These are phyloP conservation scores for Pachyramphus minor DNA, from an alignment of 2,113 vertebrate species.

Conservation along the genomic window DNA sequence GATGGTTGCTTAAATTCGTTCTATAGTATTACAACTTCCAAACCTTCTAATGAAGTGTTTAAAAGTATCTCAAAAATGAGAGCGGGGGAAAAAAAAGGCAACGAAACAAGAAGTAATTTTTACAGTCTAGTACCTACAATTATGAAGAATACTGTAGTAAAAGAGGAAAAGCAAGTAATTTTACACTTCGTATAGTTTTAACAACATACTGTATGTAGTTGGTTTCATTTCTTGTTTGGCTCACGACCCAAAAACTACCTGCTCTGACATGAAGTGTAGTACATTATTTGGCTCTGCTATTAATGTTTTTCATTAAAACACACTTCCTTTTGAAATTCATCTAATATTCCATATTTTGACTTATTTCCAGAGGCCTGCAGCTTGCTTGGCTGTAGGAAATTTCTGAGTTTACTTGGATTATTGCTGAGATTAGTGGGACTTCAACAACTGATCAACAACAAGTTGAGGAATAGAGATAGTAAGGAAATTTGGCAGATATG, in stretches of 20 bases:
- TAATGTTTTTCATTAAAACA: not conserved
- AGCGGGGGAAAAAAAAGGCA: not conserved
- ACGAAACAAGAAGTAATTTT: not conserved
- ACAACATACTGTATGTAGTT: not conserved
- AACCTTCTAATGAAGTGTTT: slow-evolving; percentile 17
- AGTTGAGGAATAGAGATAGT: not conserved
- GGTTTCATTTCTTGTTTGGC: not conserved
- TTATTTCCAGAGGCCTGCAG: not conserved
- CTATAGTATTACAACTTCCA: not conserved
- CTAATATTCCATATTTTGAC: not conserved
- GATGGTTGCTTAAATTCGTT: slow-evolving; percentile 43
- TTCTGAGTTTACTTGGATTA: not conserved
- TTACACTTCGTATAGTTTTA: not conserved
- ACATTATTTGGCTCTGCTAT: not conserved
- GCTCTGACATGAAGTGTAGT: not conserved
- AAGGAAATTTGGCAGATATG: not conserved
- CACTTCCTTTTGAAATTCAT: not conserved
- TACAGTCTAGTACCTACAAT: not conserved
- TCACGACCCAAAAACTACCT: not conserved
- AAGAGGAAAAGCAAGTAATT: not conserved
- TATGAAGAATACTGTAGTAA: not conserved
- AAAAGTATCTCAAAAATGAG: not conserved
- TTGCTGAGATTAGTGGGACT: not conserved
- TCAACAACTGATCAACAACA: not conserved
- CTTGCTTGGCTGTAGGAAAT: not conserved